Evolutionary conservation across 92 coral and sea anemone genomes (phyloP).

Genomic region (Parazoanthus darwini): DNA sequence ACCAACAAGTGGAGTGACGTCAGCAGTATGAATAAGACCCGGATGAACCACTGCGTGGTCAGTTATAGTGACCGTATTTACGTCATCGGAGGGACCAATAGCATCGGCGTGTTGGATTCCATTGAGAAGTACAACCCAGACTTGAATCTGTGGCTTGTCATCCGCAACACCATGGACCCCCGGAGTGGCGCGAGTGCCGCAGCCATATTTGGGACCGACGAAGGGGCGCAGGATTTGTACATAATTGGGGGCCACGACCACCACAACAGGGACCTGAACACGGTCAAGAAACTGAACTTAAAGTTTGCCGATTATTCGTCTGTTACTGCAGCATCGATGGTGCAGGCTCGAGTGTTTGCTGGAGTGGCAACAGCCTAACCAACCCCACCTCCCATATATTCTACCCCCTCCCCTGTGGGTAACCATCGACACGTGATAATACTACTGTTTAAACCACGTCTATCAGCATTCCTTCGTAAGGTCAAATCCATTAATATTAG

Average conservation of each 20-base stretch:
- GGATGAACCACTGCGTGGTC: slow-evolving; percentile 91
- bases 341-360: slow-evolving; percentile 71
- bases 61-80: slow-evolving; percentile 83
- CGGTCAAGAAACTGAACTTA: slow-evolving; percentile 81
- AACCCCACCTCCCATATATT: not conserved
- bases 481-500: not conserved
- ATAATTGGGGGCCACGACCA: slow-evolving; percentile 95
- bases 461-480: not conserved
- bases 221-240: slow-evolving; percentile 83
- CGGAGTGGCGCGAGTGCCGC: slow-evolving; percentile 89
- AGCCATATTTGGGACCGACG: slow-evolving; percentile 71
- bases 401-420: not conserved
- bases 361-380: slow-evolving; percentile 79
- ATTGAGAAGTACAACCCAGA: slow-evolving; percentile 95
- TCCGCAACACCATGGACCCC: slow-evolving; percentile 96
- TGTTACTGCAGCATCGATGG: slow-evolving; percentile 68
- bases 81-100: slow-evolving; percentile 92
- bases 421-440: not conserved
- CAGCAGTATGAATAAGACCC: slow-evolving; percentile 91
- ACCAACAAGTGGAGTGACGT: slow-evolving; percentile 94
- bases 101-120: slow-evolving; percentile 89
- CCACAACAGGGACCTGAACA: slow-evolving; percentile 72
- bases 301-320: slow-evolving; percentile 92
- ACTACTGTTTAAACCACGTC: too few relatives aligned
- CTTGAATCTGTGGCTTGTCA: slow-evolving; percentile 88